Base-by-base conservation (phyloP, 2,888 invertebrate species). In the Pachymerium ferrugineum region DNA sequence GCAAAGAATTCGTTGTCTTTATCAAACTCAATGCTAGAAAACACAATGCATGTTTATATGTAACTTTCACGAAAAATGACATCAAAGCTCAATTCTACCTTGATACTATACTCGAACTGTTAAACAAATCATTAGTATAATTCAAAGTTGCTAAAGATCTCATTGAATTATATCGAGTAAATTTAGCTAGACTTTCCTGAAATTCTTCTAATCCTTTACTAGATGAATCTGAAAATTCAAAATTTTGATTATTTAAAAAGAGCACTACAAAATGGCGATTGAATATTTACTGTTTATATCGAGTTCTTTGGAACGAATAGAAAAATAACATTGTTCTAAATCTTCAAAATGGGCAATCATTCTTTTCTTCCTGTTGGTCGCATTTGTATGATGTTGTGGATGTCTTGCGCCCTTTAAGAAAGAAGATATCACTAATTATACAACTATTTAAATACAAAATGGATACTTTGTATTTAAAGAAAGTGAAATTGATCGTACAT, bases 1-100 rank as follows among this genome's bases (percentile, higher is more conserved):
- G 96, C 96, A 84, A 97, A 95, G 83, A 90, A 92, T 84, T 97
- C 95, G 81, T 93, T 91, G 83, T 97, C 96, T 83, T 94, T 93
- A 82, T 97, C 96, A 84, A 97, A 97, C 83, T 96, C 96, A 78
- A 97, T 95, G 79, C 94, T 94, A 28, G 73, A 80, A 78, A 74
- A 42, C 16, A 75, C 3, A 1, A 29, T 19, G 16, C 14, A 42
- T 28, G 22, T 22, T 1, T 22, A 29, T 3, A 29, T 14, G 1
- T 1, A 10, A 29, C n/a, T 5, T 68, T 29, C 0, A 31, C 19
- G 28, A 0, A 29, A 68, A 68, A 6, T 12, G 12, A 8, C 14
- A 67, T 28, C 29, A 10, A 28, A 10, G 31, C 69, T 16, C 19
- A 16, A 67, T 16, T 75, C 70, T 77, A 84, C 84, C 84, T 85